Evolutionary conservation across 2,797 vertebrate genomes (phyloP).

Genomic region (Gorsachius magnificus): DNA sequence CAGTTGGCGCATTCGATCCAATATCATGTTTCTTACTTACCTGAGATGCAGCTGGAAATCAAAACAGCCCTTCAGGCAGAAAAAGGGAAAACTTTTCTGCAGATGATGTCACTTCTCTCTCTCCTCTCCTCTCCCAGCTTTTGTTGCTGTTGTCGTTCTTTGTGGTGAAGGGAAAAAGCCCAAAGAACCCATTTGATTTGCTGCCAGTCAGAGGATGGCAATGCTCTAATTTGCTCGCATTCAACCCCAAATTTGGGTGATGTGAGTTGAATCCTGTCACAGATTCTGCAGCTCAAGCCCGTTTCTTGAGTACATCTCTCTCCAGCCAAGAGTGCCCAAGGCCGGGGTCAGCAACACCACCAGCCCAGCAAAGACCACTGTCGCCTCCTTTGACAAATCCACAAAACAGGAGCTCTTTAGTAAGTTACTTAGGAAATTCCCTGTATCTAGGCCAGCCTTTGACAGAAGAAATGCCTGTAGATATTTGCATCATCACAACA

Average conservation of each 20-base stretch:
- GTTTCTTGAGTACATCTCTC: not conserved
- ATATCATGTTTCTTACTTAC: conserved; percentile 10
- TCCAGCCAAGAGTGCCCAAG: not conserved
- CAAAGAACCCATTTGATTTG: not conserved
- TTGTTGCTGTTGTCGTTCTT: not conserved
- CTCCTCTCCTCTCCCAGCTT: not conserved
- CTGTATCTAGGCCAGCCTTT: not conserved
- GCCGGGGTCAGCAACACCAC: not conserved
- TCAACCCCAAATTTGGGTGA: not conserved
- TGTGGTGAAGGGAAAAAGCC: not conserved
- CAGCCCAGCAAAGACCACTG: not conserved
- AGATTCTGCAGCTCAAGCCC: not conserved
- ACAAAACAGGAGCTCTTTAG: not conserved
- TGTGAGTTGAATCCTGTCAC: not conserved
- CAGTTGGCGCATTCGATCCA: not conserved
- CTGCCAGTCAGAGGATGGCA: not conserved
- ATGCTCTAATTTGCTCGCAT: not conserved
- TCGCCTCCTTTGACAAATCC: not conserved
- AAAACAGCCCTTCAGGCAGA: not conserved
- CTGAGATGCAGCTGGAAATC: conserved; percentile 35
- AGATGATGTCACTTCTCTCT: conserved; percentile 1
- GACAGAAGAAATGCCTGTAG: not conserved
- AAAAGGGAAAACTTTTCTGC: not conserved
- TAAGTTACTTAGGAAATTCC: not conserved
- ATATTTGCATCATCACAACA: not conserved